phyloP scores from a whole-genome alignment of 2,797 vertebrate genomes.

The Ciconia nigra region DNA sequence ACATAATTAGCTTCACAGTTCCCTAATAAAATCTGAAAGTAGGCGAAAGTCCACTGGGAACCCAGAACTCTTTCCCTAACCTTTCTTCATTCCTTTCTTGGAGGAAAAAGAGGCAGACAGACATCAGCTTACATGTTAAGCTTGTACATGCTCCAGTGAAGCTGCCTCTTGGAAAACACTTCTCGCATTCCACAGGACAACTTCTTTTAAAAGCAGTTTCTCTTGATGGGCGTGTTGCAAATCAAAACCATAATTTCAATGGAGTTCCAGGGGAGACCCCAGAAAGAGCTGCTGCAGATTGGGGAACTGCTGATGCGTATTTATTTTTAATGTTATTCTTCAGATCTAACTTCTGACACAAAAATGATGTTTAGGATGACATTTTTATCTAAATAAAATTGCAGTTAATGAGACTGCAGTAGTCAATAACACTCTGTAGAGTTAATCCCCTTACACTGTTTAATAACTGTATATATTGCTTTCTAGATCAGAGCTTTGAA shows the following conservation, averaged over 20 bases:
- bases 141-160: neutral
- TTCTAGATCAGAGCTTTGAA: slow-evolving; percentile 62
- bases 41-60: neutral
- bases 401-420: slow-evolving; percentile 53
- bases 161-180: neutral
- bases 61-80: neutral
- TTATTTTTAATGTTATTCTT: slow-evolving; percentile 50
- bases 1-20: slow-evolving; percentile 6
- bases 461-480: slow-evolving; percentile 66
- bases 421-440: slow-evolving; percentile 58
- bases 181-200: neutral
- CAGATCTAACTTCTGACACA: slow-evolving; percentile 48
- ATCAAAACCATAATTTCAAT: neutral
- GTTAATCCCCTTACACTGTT: slow-evolving; percentile 62
- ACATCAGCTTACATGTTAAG: neutral
- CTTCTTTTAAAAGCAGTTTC: neutral
- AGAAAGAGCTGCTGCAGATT: neutral
- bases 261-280: neutral
- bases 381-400: slow-evolving; percentile 63
- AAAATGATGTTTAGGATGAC: slow-evolving; percentile 52
- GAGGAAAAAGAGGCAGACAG: neutral
- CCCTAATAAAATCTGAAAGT: slow-evolving; percentile 16
- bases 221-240: neutral
- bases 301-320: neutral
- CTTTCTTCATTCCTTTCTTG: neutral